These are phyloP conservation scores for Amazona guildingii DNA, from an alignment of 2,113 vertebrate species.

Conservation along the genomic window DNA sequence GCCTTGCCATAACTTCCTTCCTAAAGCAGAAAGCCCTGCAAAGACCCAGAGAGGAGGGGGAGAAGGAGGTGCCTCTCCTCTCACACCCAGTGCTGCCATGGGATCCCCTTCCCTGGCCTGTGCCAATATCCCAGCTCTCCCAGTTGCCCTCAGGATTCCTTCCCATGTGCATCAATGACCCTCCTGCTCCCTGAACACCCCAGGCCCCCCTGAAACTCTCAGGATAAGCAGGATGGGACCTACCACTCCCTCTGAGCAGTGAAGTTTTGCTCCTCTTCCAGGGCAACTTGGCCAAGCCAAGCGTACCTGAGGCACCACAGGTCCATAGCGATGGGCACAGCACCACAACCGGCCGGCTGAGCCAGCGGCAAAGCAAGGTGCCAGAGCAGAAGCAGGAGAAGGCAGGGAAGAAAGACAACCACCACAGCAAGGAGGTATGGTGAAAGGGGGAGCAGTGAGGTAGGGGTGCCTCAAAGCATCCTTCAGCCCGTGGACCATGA, in stretches of 20 bases:
- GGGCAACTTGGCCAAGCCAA: conserved; percentile 68
- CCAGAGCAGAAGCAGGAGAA: conserved; percentile 31
- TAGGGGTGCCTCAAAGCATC: neutral
- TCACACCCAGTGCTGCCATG: neutral
- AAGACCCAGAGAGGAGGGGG: neutral
- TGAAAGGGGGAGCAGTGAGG: neutral
- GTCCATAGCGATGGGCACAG: neutral
- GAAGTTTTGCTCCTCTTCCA: neutral
- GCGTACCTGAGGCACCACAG: neutral
- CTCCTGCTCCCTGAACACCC: neutral
- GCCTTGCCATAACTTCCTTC: conserved; percentile 25
- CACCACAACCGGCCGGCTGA: neutral
- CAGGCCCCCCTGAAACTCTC: neutral
- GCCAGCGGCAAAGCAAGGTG: neutral
- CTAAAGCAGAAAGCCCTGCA: neutral
- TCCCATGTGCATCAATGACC: neutral
- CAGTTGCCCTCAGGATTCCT: neutral
- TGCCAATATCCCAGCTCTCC: neutral
- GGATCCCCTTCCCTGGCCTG: neutral
- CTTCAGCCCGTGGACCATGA: neutral
- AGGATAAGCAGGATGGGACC: neutral
- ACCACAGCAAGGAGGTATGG: conserved; percentile 43
- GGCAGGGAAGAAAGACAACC: neutral
- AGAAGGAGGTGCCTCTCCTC: neutral
- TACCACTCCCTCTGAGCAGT: neutral